Percentiles rank a stretch among this genome's conserved stretches.
Conservation (phyloP, 2,113 vertebrate genomes). For the Tor tambroides region DNA sequence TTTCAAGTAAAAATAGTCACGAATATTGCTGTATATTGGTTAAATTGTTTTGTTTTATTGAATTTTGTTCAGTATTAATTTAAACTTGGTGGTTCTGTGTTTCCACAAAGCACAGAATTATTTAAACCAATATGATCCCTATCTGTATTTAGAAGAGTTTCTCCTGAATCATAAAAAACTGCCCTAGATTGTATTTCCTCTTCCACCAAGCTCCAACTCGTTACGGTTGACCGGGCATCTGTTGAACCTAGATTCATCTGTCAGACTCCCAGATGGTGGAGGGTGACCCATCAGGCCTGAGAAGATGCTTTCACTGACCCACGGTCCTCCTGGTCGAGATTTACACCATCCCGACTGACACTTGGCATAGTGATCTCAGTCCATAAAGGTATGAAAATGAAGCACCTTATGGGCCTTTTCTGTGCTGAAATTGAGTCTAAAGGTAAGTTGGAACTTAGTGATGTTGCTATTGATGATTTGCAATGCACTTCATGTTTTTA, state of each 20-base stretch:
- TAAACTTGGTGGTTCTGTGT: too few species aligned
- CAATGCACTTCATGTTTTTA: background rate
- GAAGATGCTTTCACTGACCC: background rate
- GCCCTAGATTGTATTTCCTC: background rate
- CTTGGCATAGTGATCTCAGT: background rate
- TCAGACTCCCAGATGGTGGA: background rate
- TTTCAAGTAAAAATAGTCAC: too few species aligned
- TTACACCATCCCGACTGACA: background rate
- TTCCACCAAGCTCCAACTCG: background rate
- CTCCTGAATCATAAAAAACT: background rate
- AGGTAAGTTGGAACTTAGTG: background rate
- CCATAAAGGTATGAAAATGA: background rate
- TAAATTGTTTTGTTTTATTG: too few species aligned
- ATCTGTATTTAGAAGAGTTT: background rate
- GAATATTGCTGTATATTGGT: too few species aligned
- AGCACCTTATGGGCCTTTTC: background rate
- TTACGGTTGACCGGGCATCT: background rate
- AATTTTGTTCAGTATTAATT: too few species aligned
- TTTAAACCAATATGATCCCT: background rate
- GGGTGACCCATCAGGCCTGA: background rate
- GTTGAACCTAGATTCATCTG: constrained; percentile 1
- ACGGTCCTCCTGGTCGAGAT: background rate
- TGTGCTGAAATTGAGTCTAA: background rate
- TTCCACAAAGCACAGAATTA: background rate
- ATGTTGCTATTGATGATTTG: background rate